A percentile compares a stretch with the other conserved stretches of the same genome.
Conservation (phyloP, 1,140 invertebrate genomes). For the Drosophila watanabei region DNA sequence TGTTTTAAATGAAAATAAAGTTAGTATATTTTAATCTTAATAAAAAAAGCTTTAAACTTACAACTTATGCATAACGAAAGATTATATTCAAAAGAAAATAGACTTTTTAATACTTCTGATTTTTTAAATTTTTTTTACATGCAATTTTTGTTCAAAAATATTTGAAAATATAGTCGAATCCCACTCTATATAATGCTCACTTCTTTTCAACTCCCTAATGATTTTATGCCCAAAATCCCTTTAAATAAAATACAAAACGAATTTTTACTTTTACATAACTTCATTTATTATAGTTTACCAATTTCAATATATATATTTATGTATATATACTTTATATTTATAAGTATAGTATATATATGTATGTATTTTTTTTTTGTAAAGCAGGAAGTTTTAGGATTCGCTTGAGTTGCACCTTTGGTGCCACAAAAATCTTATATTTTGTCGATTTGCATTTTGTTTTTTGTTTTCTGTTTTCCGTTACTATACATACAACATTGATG, state of each 20-base stretch:
- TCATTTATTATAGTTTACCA: constrained; percentile 78
- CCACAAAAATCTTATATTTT: constrained; percentile 53
- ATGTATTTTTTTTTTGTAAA: constrained; percentile 70
- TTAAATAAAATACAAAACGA: neutral
- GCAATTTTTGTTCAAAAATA: too few relatives aligned
- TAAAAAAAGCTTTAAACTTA: too few relatives aligned
- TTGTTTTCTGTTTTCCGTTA: constrained; percentile 51
- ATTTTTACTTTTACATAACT: constrained; percentile 64
- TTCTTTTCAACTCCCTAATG: neutral
- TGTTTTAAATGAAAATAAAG: too few relatives aligned
- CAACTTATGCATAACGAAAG: too few relatives aligned
- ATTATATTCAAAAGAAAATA: too few relatives aligned
- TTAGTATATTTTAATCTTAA: too few relatives aligned
- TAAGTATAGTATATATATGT: constrained; percentile 61
- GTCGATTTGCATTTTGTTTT: constrained; percentile 49
- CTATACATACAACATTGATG: constrained; percentile 79
- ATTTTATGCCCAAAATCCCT: neutral
- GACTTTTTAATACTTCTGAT: too few relatives aligned
- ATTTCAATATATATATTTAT: constrained; percentile 75
- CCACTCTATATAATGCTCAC: too few relatives aligned
- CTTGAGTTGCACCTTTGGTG: constrained; percentile 76
- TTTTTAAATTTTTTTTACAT: too few relatives aligned
- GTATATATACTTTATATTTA: constrained; percentile 57
- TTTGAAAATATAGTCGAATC: too few relatives aligned
- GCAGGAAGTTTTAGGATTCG: constrained; percentile 84